Base-by-base conservation (phyloP, 2,113 vertebrate species). In the Erythrocercus mccallii region DNA sequence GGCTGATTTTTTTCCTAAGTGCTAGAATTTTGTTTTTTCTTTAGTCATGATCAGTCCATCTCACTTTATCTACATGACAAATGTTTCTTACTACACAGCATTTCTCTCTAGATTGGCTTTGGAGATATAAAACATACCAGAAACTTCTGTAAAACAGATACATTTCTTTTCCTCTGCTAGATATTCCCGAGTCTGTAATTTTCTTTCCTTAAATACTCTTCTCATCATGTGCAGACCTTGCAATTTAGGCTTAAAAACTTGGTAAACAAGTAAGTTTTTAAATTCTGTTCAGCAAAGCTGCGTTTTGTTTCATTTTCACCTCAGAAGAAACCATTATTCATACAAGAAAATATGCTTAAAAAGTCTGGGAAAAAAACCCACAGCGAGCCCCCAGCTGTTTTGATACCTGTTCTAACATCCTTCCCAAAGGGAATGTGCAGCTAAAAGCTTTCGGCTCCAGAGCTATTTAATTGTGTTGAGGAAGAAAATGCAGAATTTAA, bases 331-430 rank as follows among this genome's bases (percentile, higher is more conserved):
- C 88, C 62, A 94, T 70, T 88, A 82, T 53, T 91, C 62, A 60
- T 57, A 81, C 77, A 94, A 91, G 68, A 66, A 79, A 23, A 48
- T 3, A 48, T 28, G 20, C 37, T 76, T 56, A 17, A 38, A 93
- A 90, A 19, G 58, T 57, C 22, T 77, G 54, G 57, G 53, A 15
- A 54, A 77, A 12, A 1, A 35, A 2, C 5, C n/a, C 61, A 35
- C 8, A 0, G 53, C 10, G 64, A 86, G 70, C 50, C 21, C 81
- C 48, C 17, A 81, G 86, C 81, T 92, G 60, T 86, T 95, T 84
- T 76, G 79, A 87, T 68, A 84, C 30, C 54, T 81, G 38, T 76
- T 93, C 91, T 91, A 94, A 79, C 80, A 93, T 48, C 56, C n/a
- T 53, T 72, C 95, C 83, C 77, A 69, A 87, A 92, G 89, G 93